Base-by-base conservation (phyloP, 1,140 invertebrate genomes). In the Apis mellifera region DNA sequence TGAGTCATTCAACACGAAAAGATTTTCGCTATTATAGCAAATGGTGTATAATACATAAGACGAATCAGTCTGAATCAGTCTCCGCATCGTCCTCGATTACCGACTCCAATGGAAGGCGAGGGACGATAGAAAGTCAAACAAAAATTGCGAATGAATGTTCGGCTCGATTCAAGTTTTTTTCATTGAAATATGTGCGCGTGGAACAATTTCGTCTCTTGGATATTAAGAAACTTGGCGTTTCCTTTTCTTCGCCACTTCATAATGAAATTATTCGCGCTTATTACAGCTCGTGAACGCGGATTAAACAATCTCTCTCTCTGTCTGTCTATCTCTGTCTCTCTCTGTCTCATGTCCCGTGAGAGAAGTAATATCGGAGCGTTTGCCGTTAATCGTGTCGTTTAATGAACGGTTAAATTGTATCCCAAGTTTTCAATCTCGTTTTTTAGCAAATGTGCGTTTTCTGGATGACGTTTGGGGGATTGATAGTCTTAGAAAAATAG, bases 211-310 rank as follows among this genome's bases (percentile, higher is more conserved):
- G 72, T 75, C 42, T 75, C 71, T 42, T 75, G n/a, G 26, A 76
- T 82, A 82, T 82, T 76, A 76, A 82, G 79, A 76, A 82, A 82
- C 79, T 76, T 66, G 62, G 17, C 48, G 26, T 76, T 54, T 55
- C 64, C 64, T 48, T 76, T 54, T 69, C 79, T 65, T 69, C 79
- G 72, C n/a, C 79, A 17, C 19, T 42, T 76, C 79, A 69, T 76
- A 81, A 76, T 81, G 79, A 48, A 81, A 81, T 81, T 76, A 81
- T 42, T 32, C 15, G 72, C 64, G 62, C 54, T 81, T 59, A 59
- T 81, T 75, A 65, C 54, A 62, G 17, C 54, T n/a, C 66, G 19
- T 23, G 72, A 19, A 54, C 62, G 64, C n/a, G 48, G 64, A 82
- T 76, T 69, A 54, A 76, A 42, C 79, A 42, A 69, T 60, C 74